A percentile compares a stretch with the other conserved stretches of the same genome.
Evolutionary conservation across 2,113 vertebrate species (phyloP).

Genomic region (Cyprinodon tularosa): DNA sequence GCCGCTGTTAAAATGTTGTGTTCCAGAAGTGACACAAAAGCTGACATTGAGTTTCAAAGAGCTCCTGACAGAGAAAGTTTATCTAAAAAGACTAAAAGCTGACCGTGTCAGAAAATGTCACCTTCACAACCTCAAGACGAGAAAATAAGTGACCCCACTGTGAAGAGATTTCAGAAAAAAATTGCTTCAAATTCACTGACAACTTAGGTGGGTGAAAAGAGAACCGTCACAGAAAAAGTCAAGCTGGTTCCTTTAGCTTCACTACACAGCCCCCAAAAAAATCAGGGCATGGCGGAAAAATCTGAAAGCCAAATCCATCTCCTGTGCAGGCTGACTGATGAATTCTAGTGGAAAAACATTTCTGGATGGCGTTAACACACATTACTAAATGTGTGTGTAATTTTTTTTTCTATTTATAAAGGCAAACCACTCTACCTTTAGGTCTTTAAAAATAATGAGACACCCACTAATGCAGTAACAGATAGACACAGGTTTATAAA

Average conservation of each 20-base stretch:
- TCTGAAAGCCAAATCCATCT: conserved; percentile 49
- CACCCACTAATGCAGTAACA: conserved; percentile 1
- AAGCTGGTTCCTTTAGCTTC: conserved; percentile 46
- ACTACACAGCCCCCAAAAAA: conserved; percentile 36
- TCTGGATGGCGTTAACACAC: conserved; percentile 19
- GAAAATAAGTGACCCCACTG: neutral
- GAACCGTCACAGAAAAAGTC: conserved; percentile 29
- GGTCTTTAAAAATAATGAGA: conserved; percentile 39
- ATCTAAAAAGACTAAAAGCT: conserved; percentile 12
- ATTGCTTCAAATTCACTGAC: conserved; percentile 47
- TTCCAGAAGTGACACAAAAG: no score
- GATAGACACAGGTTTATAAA: conserved; percentile 1
- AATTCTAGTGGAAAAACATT: conserved; percentile 34
- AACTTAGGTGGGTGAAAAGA: conserved; percentile 39
- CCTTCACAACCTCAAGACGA: conserved; percentile 15
- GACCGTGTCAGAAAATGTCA: conserved; percentile 7
- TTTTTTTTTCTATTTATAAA: conserved; percentile 5
- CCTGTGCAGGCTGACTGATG: conserved; percentile 40
- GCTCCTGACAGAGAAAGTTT: neutral
- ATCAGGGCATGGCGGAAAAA: conserved; percentile 32
- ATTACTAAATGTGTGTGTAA: conserved; percentile 29
- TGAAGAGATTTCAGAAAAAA: conserved; percentile 6
- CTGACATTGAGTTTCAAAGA: no score
- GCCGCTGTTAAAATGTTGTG: no score
- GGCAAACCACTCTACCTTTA: conserved; percentile 24